A percentile compares a stretch with the other conserved stretches of the same genome.
phyloP scores from a whole-genome alignment of 92 coral and sea anemone genomes.

The Isaurus tuberculatus region DNA sequence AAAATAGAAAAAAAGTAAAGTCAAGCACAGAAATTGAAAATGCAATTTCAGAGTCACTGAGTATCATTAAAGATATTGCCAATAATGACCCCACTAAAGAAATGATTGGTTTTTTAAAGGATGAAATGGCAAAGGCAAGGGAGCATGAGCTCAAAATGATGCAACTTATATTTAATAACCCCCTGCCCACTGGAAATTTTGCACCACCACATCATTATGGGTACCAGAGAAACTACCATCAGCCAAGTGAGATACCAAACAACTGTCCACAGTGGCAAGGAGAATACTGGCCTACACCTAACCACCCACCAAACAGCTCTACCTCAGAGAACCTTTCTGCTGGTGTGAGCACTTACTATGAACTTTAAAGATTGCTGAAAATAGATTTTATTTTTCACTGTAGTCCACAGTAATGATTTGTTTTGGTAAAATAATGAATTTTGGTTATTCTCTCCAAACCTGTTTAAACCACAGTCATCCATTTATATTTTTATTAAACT shows the following conservation, averaged over 20 bases:
- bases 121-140: constrained; percentile 31
- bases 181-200: constrained; percentile 29
- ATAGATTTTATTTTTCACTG: constrained; percentile 9
- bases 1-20: constrained; percentile 9
- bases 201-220: constrained; percentile 38
- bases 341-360: constrained; percentile 15
- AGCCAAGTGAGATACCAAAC: constrained; percentile 22
- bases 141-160: constrained; percentile 39
- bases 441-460: constrained; percentile 7
- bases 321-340: constrained; percentile 26
- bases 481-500: constrained; percentile 2
- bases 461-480: constrained; percentile 11
- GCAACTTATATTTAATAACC: constrained; percentile 34
- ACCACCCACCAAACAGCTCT: constrained; percentile 19
- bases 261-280: constrained; percentile 41
- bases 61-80: constrained; percentile 25
- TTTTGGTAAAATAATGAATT: constrained; percentile 22
- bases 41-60: constrained; percentile 20
- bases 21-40: constrained; percentile 23
- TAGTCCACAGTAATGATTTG: not conserved
- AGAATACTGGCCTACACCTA: constrained; percentile 16
- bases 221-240: constrained; percentile 30
- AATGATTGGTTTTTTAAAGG: constrained; percentile 17
- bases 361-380: constrained; percentile 21
- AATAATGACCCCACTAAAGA: constrained; percentile 26